Conservation (phyloP, 2,888 invertebrate genomes). For the Omphaloscelis lunosa region DNA sequence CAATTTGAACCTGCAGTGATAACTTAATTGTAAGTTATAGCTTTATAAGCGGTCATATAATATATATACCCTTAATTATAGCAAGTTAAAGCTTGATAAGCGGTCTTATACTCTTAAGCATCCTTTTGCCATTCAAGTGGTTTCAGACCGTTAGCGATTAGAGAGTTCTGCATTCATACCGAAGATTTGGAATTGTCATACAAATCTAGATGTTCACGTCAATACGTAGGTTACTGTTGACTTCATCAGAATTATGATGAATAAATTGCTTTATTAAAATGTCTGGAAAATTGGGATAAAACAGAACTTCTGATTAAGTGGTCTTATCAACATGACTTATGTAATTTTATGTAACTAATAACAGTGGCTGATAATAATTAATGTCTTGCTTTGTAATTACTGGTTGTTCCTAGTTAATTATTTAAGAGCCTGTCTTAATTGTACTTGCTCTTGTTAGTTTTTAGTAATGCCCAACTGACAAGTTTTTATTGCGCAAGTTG, state of each 20-base stretch:
- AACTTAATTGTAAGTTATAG: neutral
- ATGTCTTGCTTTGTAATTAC: neutral
- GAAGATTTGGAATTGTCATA: neutral
- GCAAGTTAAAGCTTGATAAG: neutral
- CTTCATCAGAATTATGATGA: neutral
- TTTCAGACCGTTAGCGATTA: neutral
- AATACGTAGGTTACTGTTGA: neutral
- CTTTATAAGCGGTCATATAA: too few relatives aligned
- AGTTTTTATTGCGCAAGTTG: neutral
- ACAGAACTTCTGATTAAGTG: neutral
- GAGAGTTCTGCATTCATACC: neutral
- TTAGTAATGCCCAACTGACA: neutral
- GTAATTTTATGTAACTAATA: neutral
- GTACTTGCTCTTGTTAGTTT: neutral
- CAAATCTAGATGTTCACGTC: neutral
- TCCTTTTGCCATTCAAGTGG: neutral
- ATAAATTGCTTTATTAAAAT: neutral
- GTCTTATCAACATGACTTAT: neutral
- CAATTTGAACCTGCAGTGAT: neutral
- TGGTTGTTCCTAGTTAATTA: neutral
- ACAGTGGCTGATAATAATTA: neutral
- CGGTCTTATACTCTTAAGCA: neutral
- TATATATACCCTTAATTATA: neutral
- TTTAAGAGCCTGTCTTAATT: neutral
- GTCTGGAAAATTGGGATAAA: neutral